Evolutionary conservation across 1,140 invertebrate species (phyloP).

Genomic region (Trissolcus basalis): DNA sequence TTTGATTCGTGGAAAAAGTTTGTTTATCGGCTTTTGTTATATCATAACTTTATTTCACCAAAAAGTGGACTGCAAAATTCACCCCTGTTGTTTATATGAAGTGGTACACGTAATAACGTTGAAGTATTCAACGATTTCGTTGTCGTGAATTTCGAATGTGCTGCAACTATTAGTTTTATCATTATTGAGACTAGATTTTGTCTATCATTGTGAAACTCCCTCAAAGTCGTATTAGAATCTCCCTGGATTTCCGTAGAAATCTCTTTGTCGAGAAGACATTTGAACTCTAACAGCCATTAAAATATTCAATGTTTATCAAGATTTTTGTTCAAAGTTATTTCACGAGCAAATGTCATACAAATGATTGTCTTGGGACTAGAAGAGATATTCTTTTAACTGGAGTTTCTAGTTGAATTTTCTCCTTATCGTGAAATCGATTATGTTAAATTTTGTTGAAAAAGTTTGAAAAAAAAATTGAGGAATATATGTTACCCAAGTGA

Average conservation of each 20-base stretch:
- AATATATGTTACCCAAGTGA: too few relatives aligned
- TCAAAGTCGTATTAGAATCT: constrained; percentile 49
- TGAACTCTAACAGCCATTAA: constrained; percentile 24
- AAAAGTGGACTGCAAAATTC: too few relatives aligned
- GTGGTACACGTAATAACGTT: not conserved
- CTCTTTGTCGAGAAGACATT: constrained; percentile 29
- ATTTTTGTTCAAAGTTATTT: not conserved
- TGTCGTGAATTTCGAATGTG: constrained; percentile 21
- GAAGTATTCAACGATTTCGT: constrained; percentile 24
- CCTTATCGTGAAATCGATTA: too few relatives aligned
- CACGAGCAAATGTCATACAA: not conserved
- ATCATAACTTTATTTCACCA: too few relatives aligned
- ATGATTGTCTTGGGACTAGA: not conserved
- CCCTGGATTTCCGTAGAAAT: constrained; percentile 42
- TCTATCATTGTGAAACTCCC: constrained; percentile 47
- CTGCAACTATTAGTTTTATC: constrained; percentile 31
- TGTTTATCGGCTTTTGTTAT: too few relatives aligned
- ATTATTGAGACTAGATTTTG: constrained; percentile 25
- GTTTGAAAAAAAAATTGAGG: too few relatives aligned
- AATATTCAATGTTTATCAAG: constrained; percentile 31
- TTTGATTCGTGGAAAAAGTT: too few relatives aligned
- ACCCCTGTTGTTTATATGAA: too few relatives aligned
- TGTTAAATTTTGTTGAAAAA: too few relatives aligned
- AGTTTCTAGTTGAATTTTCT: too few relatives aligned
- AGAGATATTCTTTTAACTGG: not conserved